Evolutionary conservation across 2,113 vertebrate species (phyloP).

Genomic region (Mustelus asterias): DNA sequence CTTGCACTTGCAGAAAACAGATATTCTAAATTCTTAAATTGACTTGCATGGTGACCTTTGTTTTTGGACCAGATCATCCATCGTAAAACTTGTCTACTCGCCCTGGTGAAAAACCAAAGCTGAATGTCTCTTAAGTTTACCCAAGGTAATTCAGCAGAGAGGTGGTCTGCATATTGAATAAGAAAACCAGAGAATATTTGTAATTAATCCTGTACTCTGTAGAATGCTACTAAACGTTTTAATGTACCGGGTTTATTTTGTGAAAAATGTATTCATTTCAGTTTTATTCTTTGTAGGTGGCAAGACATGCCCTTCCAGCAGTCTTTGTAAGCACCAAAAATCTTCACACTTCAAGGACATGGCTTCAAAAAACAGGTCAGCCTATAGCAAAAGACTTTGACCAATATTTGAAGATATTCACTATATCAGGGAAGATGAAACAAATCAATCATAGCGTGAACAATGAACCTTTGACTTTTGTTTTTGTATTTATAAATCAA

Average conservation of each 20-base stretch:
- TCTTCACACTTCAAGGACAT: conserved; percentile 70
- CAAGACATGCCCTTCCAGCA: conserved; percentile 71
- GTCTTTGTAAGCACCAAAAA: conserved; percentile 81
- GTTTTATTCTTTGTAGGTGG: conserved; percentile 61
- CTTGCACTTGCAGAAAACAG: neutral
- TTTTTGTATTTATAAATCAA: neutral
- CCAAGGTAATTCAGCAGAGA: neutral
- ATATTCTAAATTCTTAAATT: neutral
- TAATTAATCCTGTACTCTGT: neutral
- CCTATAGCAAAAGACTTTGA: conserved; percentile 26
- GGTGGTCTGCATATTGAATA: neutral
- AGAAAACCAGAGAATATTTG: neutral
- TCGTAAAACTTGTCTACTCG: neutral
- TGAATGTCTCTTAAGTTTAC: neutral
- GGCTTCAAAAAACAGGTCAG: conserved; percentile 84
- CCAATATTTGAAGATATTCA: neutral
- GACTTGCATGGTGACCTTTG: neutral
- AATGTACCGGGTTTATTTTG: neutral
- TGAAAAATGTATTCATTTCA: conserved; percentile 56
- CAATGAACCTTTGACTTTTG: neutral
- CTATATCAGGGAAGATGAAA: neutral
- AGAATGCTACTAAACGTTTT: neutral
- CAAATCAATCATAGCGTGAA: neutral
- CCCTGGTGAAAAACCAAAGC: neutral
- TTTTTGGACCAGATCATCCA: neutral